phyloP scores from a whole-genome alignment of 2,113 vertebrate genomes.

The Deroptyus accipitrinus region DNA sequence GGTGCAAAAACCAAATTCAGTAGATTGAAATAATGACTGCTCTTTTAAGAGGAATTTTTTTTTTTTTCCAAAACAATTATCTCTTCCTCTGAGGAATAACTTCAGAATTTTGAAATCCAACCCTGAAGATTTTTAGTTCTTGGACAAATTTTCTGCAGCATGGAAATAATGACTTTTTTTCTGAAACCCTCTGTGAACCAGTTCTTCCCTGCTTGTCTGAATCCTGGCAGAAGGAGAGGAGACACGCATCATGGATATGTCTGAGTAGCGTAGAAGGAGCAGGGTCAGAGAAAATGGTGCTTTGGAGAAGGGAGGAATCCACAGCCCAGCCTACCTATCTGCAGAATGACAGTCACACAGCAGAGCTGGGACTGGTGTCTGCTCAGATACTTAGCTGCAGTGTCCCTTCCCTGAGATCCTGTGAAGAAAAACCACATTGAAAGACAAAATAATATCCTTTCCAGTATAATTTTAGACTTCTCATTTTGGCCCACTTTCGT shows the following conservation, averaged over 20 bases:
- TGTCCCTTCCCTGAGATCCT: neutral
- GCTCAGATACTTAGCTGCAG: rapidly evolving
- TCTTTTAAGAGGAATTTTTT: neutral
- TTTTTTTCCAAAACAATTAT: neutral
- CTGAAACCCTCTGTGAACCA: neutral
- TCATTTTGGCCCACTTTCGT: neutral
- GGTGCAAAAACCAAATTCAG: neutral
- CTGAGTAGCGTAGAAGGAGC: neutral
- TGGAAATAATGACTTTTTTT: neutral
- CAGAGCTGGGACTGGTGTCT: rapidly evolving
- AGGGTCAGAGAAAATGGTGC: neutral
- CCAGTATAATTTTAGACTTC: neutral
- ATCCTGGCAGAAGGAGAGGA: neutral
- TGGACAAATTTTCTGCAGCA: neutral
- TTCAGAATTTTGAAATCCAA: neutral
- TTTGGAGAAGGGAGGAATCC: neutral
- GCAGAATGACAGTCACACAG: rapidly evolving
- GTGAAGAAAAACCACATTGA: rapidly evolving
- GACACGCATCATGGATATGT: neutral
- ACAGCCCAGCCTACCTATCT: neutral
- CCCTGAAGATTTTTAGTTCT: neutral
- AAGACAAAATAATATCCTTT: neutral
- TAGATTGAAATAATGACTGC: neutral
- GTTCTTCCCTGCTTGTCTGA: neutral
- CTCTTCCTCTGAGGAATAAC: neutral